Conservation (phyloP, 2,797 vertebrate species). For the Spinus pinus region DNA sequence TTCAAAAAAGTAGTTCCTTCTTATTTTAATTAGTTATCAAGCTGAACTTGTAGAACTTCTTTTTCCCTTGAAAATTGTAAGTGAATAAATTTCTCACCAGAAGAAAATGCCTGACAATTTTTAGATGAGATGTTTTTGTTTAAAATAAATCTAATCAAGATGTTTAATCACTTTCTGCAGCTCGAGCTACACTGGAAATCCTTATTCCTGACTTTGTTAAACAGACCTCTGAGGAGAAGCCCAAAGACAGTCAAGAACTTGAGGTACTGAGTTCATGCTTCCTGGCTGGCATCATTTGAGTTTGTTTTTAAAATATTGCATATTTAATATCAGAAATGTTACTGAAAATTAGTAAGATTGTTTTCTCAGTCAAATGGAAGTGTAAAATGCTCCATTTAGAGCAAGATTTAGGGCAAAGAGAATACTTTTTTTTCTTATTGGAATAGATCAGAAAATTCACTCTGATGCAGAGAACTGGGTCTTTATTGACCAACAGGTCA, state of each 20-base stretch:
- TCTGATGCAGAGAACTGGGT: not conserved
- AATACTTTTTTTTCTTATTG: accelerated
- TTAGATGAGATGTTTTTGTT: not conserved
- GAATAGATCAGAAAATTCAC: not conserved
- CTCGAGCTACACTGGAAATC: constrained; percentile 99
- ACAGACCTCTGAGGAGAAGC: constrained; percentile 97
- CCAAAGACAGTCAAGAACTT: constrained; percentile 93
- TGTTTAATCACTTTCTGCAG: constrained; percentile 67
- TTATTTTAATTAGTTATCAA: not conserved
- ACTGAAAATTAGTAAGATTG: not conserved
- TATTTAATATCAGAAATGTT: not conserved
- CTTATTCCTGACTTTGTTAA: constrained; percentile 99
- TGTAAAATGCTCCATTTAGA: not conserved
- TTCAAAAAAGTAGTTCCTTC: not conserved
- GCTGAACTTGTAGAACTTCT: not conserved
- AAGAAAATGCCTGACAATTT: not conserved
- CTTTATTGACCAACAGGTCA: not conserved
- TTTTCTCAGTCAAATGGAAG: not conserved
- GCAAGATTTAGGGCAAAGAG: not conserved
- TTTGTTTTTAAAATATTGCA: not conserved
- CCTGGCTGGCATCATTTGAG: not conserved
- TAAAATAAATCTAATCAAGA: not conserved
- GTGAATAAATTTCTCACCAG: not conserved
- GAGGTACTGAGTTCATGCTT: constrained; percentile 80
- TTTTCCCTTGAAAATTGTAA: not conserved